Evolutionary conservation across 2,888 invertebrate genomes (phyloP).

Genomic region (Volucella inflata): DNA sequence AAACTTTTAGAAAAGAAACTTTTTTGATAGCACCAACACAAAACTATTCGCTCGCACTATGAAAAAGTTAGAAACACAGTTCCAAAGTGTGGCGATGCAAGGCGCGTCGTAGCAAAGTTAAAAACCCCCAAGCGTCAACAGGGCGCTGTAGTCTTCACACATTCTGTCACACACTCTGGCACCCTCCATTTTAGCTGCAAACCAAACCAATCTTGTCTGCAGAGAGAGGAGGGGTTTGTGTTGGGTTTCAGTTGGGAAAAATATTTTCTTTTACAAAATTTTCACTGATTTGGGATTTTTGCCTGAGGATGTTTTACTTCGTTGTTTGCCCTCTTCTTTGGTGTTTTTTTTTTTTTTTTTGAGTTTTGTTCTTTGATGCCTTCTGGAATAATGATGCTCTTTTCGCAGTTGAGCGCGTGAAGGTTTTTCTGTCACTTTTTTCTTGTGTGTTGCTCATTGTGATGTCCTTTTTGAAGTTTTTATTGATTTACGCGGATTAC

Average conservation of each 20-base stretch:
- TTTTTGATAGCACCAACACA: constrained; percentile 37
- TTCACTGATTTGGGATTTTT: constrained; percentile 70
- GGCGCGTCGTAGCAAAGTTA: constrained; percentile 38
- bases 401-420: constrained; percentile 49
- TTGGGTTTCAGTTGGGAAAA: constrained; percentile 25
- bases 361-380: constrained; percentile 18
- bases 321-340: constrained; percentile 48
- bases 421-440: neutral
- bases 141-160: constrained; percentile 45
- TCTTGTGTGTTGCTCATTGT: neutral
- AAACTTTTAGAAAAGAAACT: constrained; percentile 55
- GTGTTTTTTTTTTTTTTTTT: too few species aligned
- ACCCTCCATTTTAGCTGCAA: constrained; percentile 59
- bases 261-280: constrained; percentile 52
- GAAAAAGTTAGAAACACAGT: constrained; percentile 48
- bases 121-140: constrained; percentile 51
- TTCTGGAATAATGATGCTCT: constrained; percentile 56
- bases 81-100: constrained; percentile 32
- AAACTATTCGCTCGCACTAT: constrained; percentile 33
- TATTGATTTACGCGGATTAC: constrained; percentile 33
- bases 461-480: constrained; percentile 11
- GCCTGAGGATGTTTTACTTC: constrained; percentile 53
- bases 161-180: constrained; percentile 65
- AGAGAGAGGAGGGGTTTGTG: constrained; percentile 28
- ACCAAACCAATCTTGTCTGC: neutral